Conservation (phyloP, 2,113 vertebrate species). For the Circaetus cinerascens region DNA sequence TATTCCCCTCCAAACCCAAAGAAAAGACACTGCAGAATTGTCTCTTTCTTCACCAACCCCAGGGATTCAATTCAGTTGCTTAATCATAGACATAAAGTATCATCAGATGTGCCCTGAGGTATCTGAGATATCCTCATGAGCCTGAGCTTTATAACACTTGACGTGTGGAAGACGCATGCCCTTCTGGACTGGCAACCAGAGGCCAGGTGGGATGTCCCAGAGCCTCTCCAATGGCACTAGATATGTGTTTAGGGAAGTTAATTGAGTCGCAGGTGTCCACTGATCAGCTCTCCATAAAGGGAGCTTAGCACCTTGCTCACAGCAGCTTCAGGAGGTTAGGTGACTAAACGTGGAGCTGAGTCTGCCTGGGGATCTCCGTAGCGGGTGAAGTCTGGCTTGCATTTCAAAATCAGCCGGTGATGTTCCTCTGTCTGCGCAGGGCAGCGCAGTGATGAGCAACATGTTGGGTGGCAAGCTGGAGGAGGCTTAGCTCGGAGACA, state of each 20-base stretch:
- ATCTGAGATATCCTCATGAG: neutral
- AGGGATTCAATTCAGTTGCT: neutral
- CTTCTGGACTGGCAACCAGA: neutral
- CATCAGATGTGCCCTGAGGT: neutral
- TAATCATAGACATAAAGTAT: neutral
- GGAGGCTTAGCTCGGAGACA: neutral
- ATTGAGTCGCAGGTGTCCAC: fast-evolving
- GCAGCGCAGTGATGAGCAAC: neutral
- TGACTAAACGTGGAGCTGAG: neutral
- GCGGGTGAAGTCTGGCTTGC: neutral
- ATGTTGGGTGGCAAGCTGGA: neutral
- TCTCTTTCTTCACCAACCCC: neutral
- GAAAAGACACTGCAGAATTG: neutral
- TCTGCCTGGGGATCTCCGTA: neutral
- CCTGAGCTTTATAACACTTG: neutral
- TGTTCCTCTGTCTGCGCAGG: neutral
- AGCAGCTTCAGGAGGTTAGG: neutral
- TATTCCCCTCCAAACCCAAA: neutral
- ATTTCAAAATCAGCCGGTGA: neutral
- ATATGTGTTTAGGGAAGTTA: neutral
- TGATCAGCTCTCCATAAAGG: neutral
- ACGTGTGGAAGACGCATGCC: fast-evolving
- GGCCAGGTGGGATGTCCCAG: neutral
- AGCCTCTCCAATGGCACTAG: neutral
- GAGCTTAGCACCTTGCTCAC: neutral